Evolutionary conservation across 2,888 invertebrate genomes (phyloP), one percentile per base, ranked within the genome.

Genomic region (Clanis bilineata): DNA sequence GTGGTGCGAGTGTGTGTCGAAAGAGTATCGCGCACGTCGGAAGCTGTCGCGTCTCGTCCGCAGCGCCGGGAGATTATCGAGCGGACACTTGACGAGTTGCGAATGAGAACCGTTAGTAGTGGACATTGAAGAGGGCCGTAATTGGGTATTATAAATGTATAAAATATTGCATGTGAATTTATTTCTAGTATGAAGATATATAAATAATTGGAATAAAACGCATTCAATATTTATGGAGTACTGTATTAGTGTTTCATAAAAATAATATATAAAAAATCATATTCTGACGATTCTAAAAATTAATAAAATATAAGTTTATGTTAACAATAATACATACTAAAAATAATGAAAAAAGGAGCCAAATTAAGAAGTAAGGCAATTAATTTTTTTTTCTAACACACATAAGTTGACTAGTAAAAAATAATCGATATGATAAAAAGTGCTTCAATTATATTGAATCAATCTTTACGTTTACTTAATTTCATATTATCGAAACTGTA

Each of bases 11-110:
- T 47, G 64, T 71, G 69, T 70, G 65, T 74, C 72, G 67, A 78
- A 77, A 78, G 74, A 77, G 77, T 78, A 74, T 69, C 64, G 51
- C 60, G 65, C 67, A 64, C 65, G 73, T 77, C 81, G 82, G 82
- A 79, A 80, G 66, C 67, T 65, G 70, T 74, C 74, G 65, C 67
- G 64, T 67, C 74, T 64, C 67, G 64, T 69, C 73, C 57, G 44
- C 28, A 58, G 61, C 55, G 45, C 60, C 62, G 62, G 59, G 64
- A 70, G 79, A 82, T 80, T 79, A 82, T 73, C 77, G 72, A 60
- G 64, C 64, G 69, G 65, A 69, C 44, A 66, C 58, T 62, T 66
- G 67, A 69, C 64, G 71, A 72, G 74, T 73, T 74, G 63, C 55
- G 66, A 63, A 44, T 63, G 64, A 70, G 67, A 68, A 43, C 61